Evolutionary conservation across 2,113 vertebrate genomes (phyloP), one percentile per base, ranked within the genome.

Genomic region (Cynopterus brachyotis): DNA sequence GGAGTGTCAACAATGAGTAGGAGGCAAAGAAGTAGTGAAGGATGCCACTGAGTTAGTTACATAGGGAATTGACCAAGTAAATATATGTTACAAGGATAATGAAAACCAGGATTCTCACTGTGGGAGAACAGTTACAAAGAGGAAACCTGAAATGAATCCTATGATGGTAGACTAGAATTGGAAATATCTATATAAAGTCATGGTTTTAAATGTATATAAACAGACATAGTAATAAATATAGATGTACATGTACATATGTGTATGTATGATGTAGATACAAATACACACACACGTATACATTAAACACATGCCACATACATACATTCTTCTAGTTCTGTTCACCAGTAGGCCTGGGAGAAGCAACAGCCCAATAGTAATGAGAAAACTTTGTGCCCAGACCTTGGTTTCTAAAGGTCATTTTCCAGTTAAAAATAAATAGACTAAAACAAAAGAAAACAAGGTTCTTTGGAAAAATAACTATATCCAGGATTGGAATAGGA

Each of bases 331-430:
- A 42, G 5, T 60, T 94, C 40, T 42, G 28, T 73, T 19, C 60
- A 57, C 22, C 73, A 73, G 32, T 6, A 3, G 57, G 15, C 8
- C 57, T 92, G 15, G 11, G 60, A 64, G 40, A 76, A 82, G 62
- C n/a, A 6, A 80, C 30, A 92, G 0, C 1, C 37, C 80, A 66
- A 62, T 35, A 67, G 28, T 32, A 89, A 69, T 22, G 8, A 86
- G 30, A 19, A 67, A 1, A 80, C 15, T 76, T 28, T 64, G 26
- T 13, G 26, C 16, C 15, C 55, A 96, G 55, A 80, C 42, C 9
- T 59, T 67, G 53, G 76, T 75, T 45, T 94, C 11, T 40, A 82
- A 94, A 60, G 69, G n/a, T 57, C 60, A 85, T 40, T 90, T 89
- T 67, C 47, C 37, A 45, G 15, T 72, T 66, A 53, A 32, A 94